These are phyloP conservation scores for Pandemis corylana DNA, from an alignment of 2,888 invertebrate species.

Conservation along the genomic window DNA sequence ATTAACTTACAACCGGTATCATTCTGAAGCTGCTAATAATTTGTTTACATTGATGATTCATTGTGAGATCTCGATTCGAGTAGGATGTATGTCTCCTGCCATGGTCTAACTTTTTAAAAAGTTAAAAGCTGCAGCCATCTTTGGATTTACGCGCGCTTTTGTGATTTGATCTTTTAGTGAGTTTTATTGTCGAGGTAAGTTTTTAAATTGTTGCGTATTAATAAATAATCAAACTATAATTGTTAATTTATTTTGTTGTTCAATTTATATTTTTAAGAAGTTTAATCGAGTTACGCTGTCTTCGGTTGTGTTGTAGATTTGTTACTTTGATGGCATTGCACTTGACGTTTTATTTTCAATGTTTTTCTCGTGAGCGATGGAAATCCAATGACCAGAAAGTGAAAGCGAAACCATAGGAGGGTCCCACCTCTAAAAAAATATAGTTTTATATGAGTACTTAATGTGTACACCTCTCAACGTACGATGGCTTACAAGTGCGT, in stretches of 20 bases:
- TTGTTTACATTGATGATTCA: constrained; percentile 34
- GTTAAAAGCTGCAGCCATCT: constrained; percentile 23
- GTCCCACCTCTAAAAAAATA: too few species aligned
- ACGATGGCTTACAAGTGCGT: background rate
- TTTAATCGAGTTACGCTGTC: background rate
- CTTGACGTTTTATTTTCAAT: background rate
- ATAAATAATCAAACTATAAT: too few species aligned
- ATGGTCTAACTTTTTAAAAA: constrained; percentile 27
- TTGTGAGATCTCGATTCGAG: constrained; percentile 9
- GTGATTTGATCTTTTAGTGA: constrained; percentile 13
- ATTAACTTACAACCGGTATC: constrained; percentile 30
- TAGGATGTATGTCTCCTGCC: constrained; percentile 18
- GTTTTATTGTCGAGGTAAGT: background rate
- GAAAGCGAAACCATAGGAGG: too few species aligned
- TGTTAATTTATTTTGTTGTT: too few species aligned
- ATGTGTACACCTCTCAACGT: too few species aligned
- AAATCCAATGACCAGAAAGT: too few species aligned
- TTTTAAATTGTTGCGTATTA: constrained; percentile 1
- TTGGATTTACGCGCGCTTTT: constrained; percentile 20
- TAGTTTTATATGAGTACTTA: too few species aligned
- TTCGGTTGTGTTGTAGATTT: background rate
- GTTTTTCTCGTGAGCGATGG: too few species aligned
- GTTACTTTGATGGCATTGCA: too few species aligned
- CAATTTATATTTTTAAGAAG: background rate
- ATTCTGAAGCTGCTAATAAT: constrained; percentile 15